Evolutionary conservation across 2,888 invertebrate species (phyloP).

Genomic region (Caenorhabditis japonica): DNA sequence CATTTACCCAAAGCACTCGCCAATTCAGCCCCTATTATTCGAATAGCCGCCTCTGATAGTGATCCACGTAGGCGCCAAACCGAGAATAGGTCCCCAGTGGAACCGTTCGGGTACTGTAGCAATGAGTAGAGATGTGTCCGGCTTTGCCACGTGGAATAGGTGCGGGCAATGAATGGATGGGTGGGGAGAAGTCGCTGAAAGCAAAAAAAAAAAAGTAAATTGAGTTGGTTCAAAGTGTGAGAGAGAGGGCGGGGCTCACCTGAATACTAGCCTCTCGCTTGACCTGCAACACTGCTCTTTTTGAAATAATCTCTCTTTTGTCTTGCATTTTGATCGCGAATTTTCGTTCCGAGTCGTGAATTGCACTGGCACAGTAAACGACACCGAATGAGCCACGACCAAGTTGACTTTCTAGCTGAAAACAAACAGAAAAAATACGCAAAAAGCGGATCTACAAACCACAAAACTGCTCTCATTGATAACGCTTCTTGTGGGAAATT

Average conservation of each 20-base stretch:
- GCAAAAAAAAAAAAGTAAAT: not conserved
- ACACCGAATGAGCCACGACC: slow-evolving; percentile 92
- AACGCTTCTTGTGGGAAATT: slow-evolving; percentile 81
- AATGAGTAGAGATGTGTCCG: slow-evolving; percentile 64
- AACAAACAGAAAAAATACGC: slow-evolving; percentile 1
- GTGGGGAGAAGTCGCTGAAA: slow-evolving; percentile 64
- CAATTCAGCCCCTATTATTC: slow-evolving; percentile 89
- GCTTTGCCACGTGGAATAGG: slow-evolving; percentile 74
- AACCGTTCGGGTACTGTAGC: slow-evolving; percentile 81
- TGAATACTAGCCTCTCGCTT: slow-evolving; percentile 59
- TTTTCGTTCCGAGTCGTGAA: slow-evolving; percentile 81
- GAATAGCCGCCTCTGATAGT: slow-evolving; percentile 86
- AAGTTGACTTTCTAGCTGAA: slow-evolving; percentile 83
- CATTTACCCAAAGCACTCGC: slow-evolving; percentile 86
- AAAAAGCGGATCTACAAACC: slow-evolving; percentile 68
- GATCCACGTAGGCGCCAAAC: slow-evolving; percentile 84
- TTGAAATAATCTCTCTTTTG: slow-evolving; percentile 48
- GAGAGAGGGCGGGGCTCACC: too few species aligned
- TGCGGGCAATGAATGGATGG: slow-evolving; percentile 68
- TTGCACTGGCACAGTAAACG: slow-evolving; percentile 85
- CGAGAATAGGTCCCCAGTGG: slow-evolving; percentile 87
- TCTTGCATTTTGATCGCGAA: slow-evolving; percentile 85
- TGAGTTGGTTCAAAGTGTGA: too few species aligned
- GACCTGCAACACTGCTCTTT: slow-evolving; percentile 54
- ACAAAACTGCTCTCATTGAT: slow-evolving; percentile 81